Base-by-base conservation (phyloP, 1,140 invertebrate species). In the Oscheius sp. region DNA sequence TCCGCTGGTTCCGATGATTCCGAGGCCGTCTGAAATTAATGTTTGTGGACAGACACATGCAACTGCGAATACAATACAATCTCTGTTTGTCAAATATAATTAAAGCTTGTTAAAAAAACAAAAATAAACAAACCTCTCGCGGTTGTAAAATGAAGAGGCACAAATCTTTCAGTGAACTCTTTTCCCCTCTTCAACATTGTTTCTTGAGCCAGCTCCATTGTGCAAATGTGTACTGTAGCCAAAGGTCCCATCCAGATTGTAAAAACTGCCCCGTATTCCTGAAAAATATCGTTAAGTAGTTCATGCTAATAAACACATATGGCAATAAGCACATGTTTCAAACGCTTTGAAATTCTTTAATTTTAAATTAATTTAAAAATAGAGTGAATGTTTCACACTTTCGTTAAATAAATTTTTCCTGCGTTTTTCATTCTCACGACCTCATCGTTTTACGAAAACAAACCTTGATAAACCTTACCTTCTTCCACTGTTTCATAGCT, bases 1-100 rank as follows among this genome's bases (percentile, higher is more conserved):
- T 4, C 85, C 85, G 67, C 80, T 77, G 7, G 78, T 77, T 38
- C 75, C 77, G 3, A 86, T 70, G 2, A 86, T 58, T 31, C 86
- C 86, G 23, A 29, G 42, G 7, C 61, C 73, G 23, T 58, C 55
- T 74, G 66, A 74, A 38, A 34, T 18, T 71, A 7, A n/a, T n/a
- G n/a, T 28, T 69, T 3, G 18, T 35, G 36, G 15, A 15, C 18
- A 72, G n/a, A n/a, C n/a, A n/a, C n/a, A n/a, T n/a, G n/a, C n/a
- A n/a, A n/a, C n/a, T n/a, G n/a, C n/a, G n/a, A n/a, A n/a, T n/a
- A n/a, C n/a, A n/a, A n/a, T n/a, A n/a, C n/a, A n/a, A n/a, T n/a
- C n/a, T n/a, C n/a, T n/a, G n/a, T n/a, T n/a, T n/a, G n/a, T n/a
- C n/a, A n/a, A n/a, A n/a, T n/a, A n/a, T n/a, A n/a, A n/a, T n/a